These are phyloP conservation scores for Elysia crispata DNA, from an alignment of 2,888 invertebrate species.

Conservation along the genomic window DNA sequence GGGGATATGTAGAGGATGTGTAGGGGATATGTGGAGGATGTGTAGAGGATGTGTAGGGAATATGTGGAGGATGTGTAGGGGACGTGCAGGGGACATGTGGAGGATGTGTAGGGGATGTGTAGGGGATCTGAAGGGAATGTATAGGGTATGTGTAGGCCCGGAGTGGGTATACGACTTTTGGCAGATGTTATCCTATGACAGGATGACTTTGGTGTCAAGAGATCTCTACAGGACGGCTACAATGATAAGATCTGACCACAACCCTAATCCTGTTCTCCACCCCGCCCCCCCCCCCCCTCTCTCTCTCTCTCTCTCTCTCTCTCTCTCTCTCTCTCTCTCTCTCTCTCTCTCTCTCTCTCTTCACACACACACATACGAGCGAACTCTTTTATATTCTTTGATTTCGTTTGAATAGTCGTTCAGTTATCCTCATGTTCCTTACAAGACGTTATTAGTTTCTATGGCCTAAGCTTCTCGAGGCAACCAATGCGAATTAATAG, in stretches of 20 bases:
- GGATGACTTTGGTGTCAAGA: too few species aligned
- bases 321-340: background rate
- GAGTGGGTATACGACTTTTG: too few species aligned
- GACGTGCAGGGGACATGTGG: background rate
- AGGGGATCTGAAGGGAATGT: background rate
- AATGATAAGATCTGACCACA: too few species aligned
- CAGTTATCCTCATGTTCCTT: too few species aligned
- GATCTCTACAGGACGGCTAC: too few species aligned
- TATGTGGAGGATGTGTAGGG: background rate
- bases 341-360: background rate
- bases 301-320: background rate
- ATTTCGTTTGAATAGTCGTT: too few species aligned
- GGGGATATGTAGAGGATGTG: background rate
- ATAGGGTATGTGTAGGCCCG: background rate
- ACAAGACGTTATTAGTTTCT: too few species aligned
- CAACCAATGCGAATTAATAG: too few species aligned
- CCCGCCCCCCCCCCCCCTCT: background rate
- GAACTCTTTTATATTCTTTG: too few species aligned
- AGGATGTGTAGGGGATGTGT: background rate
- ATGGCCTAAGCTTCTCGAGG: background rate
- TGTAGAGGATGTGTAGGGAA: background rate
- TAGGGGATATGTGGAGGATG: background rate
- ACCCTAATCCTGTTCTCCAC: too few species aligned
- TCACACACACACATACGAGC: too few species aligned
- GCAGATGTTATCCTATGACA: too few species aligned